Base-by-base conservation (phyloP, 2,113 vertebrate species). In the Phyllostomus hastatus region DNA sequence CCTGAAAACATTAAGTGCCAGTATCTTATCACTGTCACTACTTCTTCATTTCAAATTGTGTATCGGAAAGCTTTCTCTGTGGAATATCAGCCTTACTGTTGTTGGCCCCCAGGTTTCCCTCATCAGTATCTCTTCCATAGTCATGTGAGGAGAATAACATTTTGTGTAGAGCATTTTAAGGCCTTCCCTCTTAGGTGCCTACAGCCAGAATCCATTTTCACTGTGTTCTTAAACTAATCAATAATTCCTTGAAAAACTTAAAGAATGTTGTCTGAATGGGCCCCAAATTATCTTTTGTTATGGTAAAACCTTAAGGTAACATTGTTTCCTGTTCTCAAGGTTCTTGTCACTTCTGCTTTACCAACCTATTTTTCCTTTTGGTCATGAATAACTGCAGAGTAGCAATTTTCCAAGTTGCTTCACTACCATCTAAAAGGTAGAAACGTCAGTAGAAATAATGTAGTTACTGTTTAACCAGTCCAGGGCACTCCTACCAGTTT, bases 301-400 rank as follows among this genome's bases (percentile, higher is more conserved):
- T 35, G 28, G 94, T 75, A 73, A 28, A 26, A 59, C 38, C 72
- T 24, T 61, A 72, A 57, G 57, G 7, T 43, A 54, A 8, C 12
- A 81, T 54, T 54, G 70, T 48, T 94, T 95, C 70, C 67, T 91
- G 48, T 80, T 24, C 5, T 38, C 46, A 78, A 66, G 43, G 26
- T 81, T 96, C 64, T 96, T 76, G 67, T 67, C 94, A 93, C 81
- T 95, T 92, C 73, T 84, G 52, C 38, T 94, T 81, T 79, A 52
- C 73, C 54, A 81, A 80, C 33, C 70, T 70, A 67, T 95, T 85
- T 94, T 84, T 91, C 75, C 26, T 83, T 88, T 93, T 85, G n/a
- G 24, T 94, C 16, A 43, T 92, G 83, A 75, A 70, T 88, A 79
- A 95, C 38, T 80, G 88, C 50, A 94, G 73, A 83, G 28, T 72